Evolutionary conservation across 2,113 vertebrate genomes (phyloP).

Genomic region (Hassar affinis): DNA sequence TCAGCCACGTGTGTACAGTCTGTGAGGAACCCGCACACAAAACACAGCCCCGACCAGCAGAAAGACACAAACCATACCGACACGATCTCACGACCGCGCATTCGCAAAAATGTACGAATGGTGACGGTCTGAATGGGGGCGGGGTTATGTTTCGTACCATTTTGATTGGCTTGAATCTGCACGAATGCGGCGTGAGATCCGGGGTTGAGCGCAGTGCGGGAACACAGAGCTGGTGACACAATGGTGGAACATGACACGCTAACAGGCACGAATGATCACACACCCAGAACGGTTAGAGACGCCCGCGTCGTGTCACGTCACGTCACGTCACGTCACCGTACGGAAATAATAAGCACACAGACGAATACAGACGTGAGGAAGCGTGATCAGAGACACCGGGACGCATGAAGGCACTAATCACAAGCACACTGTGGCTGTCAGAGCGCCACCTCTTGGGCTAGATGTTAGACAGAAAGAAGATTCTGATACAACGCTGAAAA

Average conservation of each 20-base stretch:
- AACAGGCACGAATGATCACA: slow-evolving; percentile 46
- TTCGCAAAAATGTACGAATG: background rate
- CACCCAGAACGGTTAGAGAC: slow-evolving; percentile 42
- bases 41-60: background rate
- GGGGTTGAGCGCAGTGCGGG: background rate
- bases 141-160: background rate
- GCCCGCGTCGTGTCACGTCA: background rate
- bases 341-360: slow-evolving; percentile 4
- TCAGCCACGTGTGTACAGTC: background rate
- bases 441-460: slow-evolving; percentile 65
- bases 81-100: background rate
- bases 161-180: background rate
- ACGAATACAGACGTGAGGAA: slow-evolving; percentile 27
- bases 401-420: slow-evolving; percentile 78
- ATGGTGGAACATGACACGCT: slow-evolving; percentile 18
- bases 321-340: background rate
- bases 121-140: background rate
- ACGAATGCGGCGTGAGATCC: slow-evolving; percentile 9
- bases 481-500: background rate
- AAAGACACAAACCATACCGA: slow-evolving; percentile 43
- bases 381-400: slow-evolving; percentile 51
- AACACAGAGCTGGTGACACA: slow-evolving; percentile 44
- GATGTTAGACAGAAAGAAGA: slow-evolving; percentile 41
- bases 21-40: background rate
- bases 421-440: slow-evolving; percentile 72